Percentiles rank a stretch among this genome's conserved stretches.
phyloP scores from a whole-genome alignment of 2,797 vertebrate species.

The Scomberomorus guttatus region DNA sequence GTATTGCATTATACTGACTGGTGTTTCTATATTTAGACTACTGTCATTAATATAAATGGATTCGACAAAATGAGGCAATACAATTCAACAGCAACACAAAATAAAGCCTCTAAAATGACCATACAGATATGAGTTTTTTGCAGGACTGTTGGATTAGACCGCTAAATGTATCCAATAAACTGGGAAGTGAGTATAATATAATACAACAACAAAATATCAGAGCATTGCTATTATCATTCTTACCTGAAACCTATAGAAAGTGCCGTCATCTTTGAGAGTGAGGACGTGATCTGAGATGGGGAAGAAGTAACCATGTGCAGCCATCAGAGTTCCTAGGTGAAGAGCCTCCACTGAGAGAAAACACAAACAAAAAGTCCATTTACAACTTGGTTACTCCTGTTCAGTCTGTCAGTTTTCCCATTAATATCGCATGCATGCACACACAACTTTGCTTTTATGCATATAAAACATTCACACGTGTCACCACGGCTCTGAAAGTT shows the following conservation, averaged over 20 bases:
- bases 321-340: slow-evolving; percentile 96
- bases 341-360: slow-evolving; percentile 91
- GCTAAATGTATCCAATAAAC: too few species aligned
- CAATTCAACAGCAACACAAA: too few species aligned
- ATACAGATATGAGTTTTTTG: too few species aligned
- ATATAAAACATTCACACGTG: slow-evolving; percentile 6
- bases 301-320: slow-evolving; percentile 97
- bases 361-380: slow-evolving; percentile 36
- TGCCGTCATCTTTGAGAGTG: slow-evolving; percentile 96
- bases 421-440: background rate
- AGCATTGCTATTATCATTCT: background rate
- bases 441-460: background rate
- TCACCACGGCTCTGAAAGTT: background rate
- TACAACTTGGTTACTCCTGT: background rate
- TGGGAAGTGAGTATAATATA: background rate
- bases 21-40: too few species aligned
- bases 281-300: slow-evolving; percentile 98
- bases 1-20: too few species aligned
- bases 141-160: too few species aligned
- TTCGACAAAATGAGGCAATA: too few species aligned
- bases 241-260: slow-evolving; percentile 98
- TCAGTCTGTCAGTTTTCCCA: background rate
- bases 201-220: background rate
- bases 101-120: too few species aligned
- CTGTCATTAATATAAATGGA: too few species aligned